Evolutionary conservation across 2,113 vertebrate genomes (phyloP).

Genomic region (Pteruthius melanotis): DNA sequence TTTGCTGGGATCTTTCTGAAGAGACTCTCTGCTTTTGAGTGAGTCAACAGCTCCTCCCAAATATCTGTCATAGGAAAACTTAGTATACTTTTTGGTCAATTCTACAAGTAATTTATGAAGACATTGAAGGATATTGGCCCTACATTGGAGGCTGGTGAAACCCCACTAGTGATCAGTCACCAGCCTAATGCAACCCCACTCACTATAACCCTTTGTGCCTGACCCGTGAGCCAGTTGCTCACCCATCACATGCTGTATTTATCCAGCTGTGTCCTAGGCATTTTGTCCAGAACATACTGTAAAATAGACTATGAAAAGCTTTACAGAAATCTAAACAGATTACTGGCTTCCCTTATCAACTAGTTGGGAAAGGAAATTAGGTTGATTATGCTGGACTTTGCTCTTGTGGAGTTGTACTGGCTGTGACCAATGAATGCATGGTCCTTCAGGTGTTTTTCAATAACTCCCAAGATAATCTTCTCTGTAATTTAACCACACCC

Average conservation of each 20-base stretch:
- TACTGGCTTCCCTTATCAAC: background rate
- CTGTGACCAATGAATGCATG: background rate
- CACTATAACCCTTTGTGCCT: background rate
- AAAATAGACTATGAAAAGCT: background rate
- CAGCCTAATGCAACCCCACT: background rate
- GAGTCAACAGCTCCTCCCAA: background rate
- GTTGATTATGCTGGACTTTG: background rate
- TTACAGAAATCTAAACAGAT: background rate
- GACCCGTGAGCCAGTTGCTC: rapidly evolving
- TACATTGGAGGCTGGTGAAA: background rate
- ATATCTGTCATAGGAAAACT: background rate
- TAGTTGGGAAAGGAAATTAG: background rate
- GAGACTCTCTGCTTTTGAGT: background rate
- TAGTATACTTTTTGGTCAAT: background rate
- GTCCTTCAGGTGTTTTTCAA: background rate
- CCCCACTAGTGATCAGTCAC: background rate
- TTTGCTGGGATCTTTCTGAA: background rate
- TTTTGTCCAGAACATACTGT: background rate
- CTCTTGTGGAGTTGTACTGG: background rate
- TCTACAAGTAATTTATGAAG: background rate
- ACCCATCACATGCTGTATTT: rapidly evolving
- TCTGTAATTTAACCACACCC: background rate
- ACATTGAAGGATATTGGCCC: background rate
- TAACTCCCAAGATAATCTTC: background rate
- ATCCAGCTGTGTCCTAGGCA: background rate